phyloP scores from a whole-genome alignment of 2,797 vertebrate species.

The Eospalax fontanierii region DNA sequence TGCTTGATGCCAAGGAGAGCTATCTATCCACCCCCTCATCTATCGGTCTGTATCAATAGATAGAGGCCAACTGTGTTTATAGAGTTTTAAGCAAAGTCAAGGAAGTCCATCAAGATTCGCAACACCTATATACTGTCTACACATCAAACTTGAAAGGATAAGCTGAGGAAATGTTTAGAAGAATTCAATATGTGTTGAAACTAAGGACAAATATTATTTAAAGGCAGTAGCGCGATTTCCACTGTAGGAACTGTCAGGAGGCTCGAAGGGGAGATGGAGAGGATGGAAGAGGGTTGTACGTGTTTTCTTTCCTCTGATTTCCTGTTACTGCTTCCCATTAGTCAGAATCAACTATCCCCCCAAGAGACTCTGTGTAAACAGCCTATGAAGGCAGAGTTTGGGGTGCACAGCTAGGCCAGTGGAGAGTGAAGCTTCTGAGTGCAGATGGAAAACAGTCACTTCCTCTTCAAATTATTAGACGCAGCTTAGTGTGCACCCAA shows the following conservation, averaged over 20 bases:
- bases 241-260: neutral
- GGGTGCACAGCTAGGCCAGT: neutral
- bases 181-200: neutral
- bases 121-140: neutral
- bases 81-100: slow-evolving; percentile 6
- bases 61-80: neutral
- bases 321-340: neutral
- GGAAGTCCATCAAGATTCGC: neutral
- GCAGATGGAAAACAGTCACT: neutral
- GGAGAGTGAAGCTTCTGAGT: too few species aligned
- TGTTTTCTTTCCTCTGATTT: neutral
- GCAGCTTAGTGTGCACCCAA: neutral
- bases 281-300: neutral
- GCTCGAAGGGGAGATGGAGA: too few species aligned
- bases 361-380: neutral
- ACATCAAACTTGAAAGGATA: neutral
- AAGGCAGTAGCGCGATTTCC: too few species aligned
- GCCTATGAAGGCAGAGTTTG: neutral
- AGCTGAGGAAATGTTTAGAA: neutral
- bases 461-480: neutral
- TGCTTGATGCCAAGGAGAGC: neutral
- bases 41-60: neutral
- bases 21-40: too few species aligned
- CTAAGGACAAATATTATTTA: too few species aligned
- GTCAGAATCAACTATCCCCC: neutral